Evolutionary conservation across 2,888 invertebrate genomes (phyloP), one percentile per base, ranked within the genome.

Genomic region (Aphodius sticticus): DNA sequence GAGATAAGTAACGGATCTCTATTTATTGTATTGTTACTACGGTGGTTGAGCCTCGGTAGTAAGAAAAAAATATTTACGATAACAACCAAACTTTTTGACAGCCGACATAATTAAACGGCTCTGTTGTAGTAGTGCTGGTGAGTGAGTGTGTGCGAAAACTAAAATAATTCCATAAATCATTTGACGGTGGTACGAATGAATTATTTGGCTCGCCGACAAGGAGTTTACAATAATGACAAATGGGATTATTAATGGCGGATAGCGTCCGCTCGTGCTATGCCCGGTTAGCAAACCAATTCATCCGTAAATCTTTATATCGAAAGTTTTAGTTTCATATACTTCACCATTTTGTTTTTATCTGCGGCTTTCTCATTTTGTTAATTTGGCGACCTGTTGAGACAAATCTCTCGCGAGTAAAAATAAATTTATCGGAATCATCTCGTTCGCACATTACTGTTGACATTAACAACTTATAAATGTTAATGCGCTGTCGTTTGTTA

Each of bases 221-320:
- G 53, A 53, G 53, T 53, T 53, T 53, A 53, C 53, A 53, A 53
- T 53, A 53, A 53, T 53, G 53, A 53, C 53, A 53, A 53, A 53
- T 53, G 53, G 53, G 53, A 53, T 53, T 53, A 53, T 53, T 53
- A 53, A 53, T 53, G 53, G 53, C 9, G 12, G 7, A 53, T 53
- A 53, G 53, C 53, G 53, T 53, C 53, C 53, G 53, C 53, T 53
- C 53, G 53, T 53, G 53, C 53, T 53, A 53, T 53, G 53, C 9
- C 12, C 12, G 53, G 2, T 53, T 53, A 53, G 53, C 53, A 12
- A 12, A 12, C 53, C 53, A 53, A 12, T 53, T 53, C 53, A 53
- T 12, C 9, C 12, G 53, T 9, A 53, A 53, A 53, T 53, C 53
- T 53, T 53, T 26, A 26, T 26, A 26, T 26, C 26, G 26, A 26